Evolutionary conservation across 1,140 invertebrate species (phyloP), one percentile per base, ranked within the genome.

Genomic region (Neodiprion pinetum): DNA sequence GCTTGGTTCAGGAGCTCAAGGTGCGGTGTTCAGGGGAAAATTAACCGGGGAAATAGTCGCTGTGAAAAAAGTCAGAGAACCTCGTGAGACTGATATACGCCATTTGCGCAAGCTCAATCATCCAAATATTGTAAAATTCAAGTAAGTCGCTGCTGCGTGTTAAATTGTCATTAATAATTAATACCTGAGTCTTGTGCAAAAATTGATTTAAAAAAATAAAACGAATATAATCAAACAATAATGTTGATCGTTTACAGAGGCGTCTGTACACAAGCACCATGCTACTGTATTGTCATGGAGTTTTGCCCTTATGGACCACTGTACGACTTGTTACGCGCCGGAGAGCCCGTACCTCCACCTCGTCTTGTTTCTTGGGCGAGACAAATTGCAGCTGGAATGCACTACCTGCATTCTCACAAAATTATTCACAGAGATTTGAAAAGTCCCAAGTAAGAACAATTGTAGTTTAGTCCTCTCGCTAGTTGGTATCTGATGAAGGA

Each of bases 341-440:
- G 94, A 73, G 91, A 95, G 80, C 91, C 93, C 74, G 94, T 99
- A 79, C 93, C 96, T 67, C 97, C 97, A 9, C 90, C 91, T 53
- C 92, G 95, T 83, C 92, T 99, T 53, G 92, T 97, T 7, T 93
- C 94, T 68, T 99, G 97, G 97, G 93, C 97, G 7, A 97, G 96
- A 86, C 96, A 99, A 88, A 98, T 99, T 74, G 97, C 97, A 9
- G 91, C 93, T 77, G 98, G 98, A 8, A 99, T 99, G 98, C 93
- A 95, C 80, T 99, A 99, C 89, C 90, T 99, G 49, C 98, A 99
- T 89, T 92, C 92, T 11, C 95, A 98, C 83, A 99, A 98, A 89
- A 99, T 99, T 77, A 99, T 99, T 83, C 98, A 99, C 81, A 90
- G 98, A 78, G 98, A 99, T 91, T 91, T 99, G 40, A 98, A 97